Evolutionary conservation across 2,797 vertebrate genomes (phyloP).

Genomic region (Mallotus villosus): DNA sequence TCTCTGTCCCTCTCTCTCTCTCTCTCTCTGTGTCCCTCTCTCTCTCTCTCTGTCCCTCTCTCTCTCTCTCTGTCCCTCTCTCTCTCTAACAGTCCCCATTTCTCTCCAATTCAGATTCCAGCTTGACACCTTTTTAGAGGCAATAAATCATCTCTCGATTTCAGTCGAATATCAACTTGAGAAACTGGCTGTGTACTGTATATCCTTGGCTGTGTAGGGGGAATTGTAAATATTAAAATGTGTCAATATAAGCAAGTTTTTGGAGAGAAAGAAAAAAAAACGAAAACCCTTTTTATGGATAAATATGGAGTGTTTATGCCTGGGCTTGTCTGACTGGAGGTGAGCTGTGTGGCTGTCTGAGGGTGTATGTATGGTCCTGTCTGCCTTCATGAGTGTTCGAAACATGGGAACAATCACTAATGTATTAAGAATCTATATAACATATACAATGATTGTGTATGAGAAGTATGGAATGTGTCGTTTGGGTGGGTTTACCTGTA

Average conservation of each 20-base stretch:
- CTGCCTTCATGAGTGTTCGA: slow-evolving; percentile 29
- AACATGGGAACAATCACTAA: slow-evolving; percentile 55
- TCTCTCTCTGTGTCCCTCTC: background rate
- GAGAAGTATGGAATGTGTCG: background rate
- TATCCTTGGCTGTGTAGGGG: no score
- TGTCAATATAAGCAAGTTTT: no score
- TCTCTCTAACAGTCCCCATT: slow-evolving; percentile 34
- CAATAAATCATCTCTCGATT: slow-evolving; percentile 47
- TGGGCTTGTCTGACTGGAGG: slow-evolving; percentile 41
- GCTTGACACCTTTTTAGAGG: background rate
- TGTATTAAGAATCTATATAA: slow-evolving; percentile 6
- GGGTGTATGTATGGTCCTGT: slow-evolving; percentile 33
- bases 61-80: background rate
- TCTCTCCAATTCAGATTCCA: slow-evolving; percentile 40
- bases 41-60: background rate
- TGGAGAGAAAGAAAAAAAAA: no score
- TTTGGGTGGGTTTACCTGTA: background rate
- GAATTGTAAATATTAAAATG: no score
- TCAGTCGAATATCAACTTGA: slow-evolving; percentile 59
- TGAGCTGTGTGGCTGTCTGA: slow-evolving; percentile 64
- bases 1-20: background rate
- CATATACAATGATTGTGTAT: background rate
- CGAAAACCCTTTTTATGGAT: no score
- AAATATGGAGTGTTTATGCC: no score
- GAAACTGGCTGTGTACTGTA: background rate